Conservation (phyloP, 2,888 invertebrate species). For the Mycalesis mineus region DNA sequence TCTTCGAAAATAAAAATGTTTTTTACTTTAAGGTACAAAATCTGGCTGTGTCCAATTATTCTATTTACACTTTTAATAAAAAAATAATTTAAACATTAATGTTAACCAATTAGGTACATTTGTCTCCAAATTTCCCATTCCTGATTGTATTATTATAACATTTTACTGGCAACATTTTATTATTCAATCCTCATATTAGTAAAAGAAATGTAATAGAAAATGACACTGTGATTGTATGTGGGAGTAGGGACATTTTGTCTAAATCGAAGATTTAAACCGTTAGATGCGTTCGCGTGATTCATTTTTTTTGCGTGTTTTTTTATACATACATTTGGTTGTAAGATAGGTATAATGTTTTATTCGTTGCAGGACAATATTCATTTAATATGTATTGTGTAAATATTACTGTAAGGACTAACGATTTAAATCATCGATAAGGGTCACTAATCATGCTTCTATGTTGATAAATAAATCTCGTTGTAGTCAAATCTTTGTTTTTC, state of each 20-base stretch:
- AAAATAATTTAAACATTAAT: background rate
- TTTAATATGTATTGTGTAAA: conserved; percentile 15
- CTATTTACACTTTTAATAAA: background rate
- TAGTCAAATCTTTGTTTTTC: conserved; percentile 45
- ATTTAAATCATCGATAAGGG: conserved; percentile 22
- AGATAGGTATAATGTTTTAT: conserved; percentile 1
- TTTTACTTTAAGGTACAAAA: background rate
- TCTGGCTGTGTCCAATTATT: background rate
- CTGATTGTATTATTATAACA: no score
- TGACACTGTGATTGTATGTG: conserved; percentile 22
- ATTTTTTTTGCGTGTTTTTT: conserved; percentile 3
- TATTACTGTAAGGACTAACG: conserved; percentile 15
- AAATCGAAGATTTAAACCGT: conserved; percentile 23
- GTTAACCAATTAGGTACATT: no score
- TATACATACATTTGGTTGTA: conserved; percentile 1
- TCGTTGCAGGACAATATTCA: conserved; percentile 9
- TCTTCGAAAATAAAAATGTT: background rate
- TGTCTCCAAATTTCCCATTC: no score
- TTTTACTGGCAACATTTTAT: background rate
- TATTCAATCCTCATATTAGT: conserved; percentile 7
- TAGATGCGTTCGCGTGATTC: conserved; percentile 3
- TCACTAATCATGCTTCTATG: conserved; percentile 50
- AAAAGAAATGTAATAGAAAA: conserved; percentile 11
- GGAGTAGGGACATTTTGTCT: conserved; percentile 12
- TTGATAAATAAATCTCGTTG: conserved; percentile 68